phyloP scores from a whole-genome alignment of 2,888 invertebrate species.

The Eledona agricola region DNA sequence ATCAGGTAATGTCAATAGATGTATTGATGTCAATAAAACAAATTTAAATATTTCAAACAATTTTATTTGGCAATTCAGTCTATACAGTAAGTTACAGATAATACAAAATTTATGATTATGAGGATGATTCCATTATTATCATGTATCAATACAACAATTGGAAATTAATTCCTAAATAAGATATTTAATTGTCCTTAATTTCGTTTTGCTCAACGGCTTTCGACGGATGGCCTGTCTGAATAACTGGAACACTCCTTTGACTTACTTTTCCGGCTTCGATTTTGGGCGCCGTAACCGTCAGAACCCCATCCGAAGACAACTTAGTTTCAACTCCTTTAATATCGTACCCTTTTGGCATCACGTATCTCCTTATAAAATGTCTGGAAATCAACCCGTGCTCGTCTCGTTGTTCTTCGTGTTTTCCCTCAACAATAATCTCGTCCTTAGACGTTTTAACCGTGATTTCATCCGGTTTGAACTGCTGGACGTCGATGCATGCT shows the following conservation, averaged over 20 bases:
- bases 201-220: slow-evolving; percentile 1
- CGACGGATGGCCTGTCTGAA: slow-evolving; percentile 16
- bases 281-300: slow-evolving; percentile 73
- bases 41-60: too few species aligned
- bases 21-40: too few species aligned
- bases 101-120: too few species aligned
- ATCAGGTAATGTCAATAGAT: too few species aligned
- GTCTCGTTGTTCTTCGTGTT: slow-evolving; percentile 79
- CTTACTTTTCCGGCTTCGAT: slow-evolving; percentile 54
- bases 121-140: too few species aligned
- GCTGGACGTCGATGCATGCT: slow-evolving; percentile 78
- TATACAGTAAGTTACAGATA: too few species aligned
- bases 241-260: slow-evolving; percentile 12
- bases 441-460: slow-evolving; percentile 76
- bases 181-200: too few species aligned
- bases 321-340: slow-evolving; percentile 76
- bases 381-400: slow-evolving; percentile 78
- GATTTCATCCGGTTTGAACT: slow-evolving; percentile 82
- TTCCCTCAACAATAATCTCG: slow-evolving; percentile 76
- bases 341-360: slow-evolving; percentile 78
- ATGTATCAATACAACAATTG: too few species aligned
- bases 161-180: too few species aligned
- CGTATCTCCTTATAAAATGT: slow-evolving; percentile 78
- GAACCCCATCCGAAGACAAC: slow-evolving; percentile 78
- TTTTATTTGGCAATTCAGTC: too few species aligned